Evolutionary conservation across 2,888 invertebrate species (phyloP).

Genomic region (Andrena dorsata): DNA sequence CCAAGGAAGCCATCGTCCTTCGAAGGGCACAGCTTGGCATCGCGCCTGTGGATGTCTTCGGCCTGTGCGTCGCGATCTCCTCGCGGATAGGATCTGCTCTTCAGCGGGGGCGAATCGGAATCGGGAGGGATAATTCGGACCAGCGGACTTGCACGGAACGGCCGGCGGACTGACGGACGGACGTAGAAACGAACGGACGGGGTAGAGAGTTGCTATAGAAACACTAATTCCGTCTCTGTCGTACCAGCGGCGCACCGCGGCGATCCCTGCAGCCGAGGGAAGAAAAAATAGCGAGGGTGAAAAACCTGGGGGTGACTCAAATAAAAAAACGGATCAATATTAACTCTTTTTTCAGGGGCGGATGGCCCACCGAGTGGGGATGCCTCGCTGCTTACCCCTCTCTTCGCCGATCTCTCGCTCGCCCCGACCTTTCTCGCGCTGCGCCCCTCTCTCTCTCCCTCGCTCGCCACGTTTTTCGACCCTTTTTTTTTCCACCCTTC

Average conservation of each 20-base stretch:
- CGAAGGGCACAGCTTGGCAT: background rate
- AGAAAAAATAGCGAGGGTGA: conserved; percentile 87
- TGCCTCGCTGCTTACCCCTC: conserved; percentile 61
- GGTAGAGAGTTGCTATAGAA: conserved; percentile 88
- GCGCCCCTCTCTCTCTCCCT: conserved; percentile 60
- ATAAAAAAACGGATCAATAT: conserved; percentile 90
- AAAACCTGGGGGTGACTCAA: conserved; percentile 88
- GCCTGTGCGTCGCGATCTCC: conserved; percentile 19
- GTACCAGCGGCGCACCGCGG: conserved; percentile 68
- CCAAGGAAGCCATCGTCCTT: conserved; percentile 6
- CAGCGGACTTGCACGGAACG: conserved; percentile 66
- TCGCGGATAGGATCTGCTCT: conserved; percentile 12
- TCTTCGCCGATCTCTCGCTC: conserved; percentile 33
- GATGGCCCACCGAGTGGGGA: conserved; percentile 78
- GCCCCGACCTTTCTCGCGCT: conserved; percentile 31
- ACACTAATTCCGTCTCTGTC: conserved; percentile 86
- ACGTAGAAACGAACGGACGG: conserved; percentile 71
- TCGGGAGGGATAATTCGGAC: conserved; percentile 70
- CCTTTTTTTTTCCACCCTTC: conserved; percentile 75
- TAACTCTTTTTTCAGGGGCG: conserved; percentile 88
- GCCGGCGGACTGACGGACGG: conserved; percentile 65
- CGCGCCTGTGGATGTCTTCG: background rate
- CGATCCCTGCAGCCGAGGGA: conserved; percentile 81
- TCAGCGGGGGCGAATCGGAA: conserved; percentile 20
- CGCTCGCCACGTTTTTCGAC: conserved; percentile 47